Evolutionary conservation across 2,888 invertebrate species (phyloP), one percentile per base, ranked within the genome.

Genomic region (Masnerella sp.): DNA sequence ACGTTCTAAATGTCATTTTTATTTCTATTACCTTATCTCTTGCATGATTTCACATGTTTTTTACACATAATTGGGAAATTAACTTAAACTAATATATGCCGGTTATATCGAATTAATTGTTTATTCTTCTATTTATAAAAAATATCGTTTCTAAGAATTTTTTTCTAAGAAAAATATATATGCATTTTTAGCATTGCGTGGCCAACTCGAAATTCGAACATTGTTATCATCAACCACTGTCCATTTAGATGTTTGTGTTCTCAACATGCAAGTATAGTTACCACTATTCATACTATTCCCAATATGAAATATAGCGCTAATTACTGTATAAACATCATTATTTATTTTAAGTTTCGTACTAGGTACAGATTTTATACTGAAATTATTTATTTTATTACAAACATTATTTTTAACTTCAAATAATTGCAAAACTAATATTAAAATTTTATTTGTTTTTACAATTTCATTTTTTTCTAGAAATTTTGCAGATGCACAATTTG

Each of bases 351-450:
- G 2, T 2, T 28, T 22, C 1, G 47, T n/a, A 32, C 11, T 32
- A 17, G 47, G 32, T 17, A 32, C 12, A 8, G 32, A 30, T 22
- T 47, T 47, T 17, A 47, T 47, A 5, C 17, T 47, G 4, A 25
- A 15, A 25, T 45, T 45, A 8, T 8, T 18, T 17, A 49, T 47
- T 28, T 47, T 47, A 4, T 15, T 17, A 7, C 2, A 11, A 18
- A 2, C 20, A 32, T 49, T 51, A 22, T 51, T 11, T 36, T 51
- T 51, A 14, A 22, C 11, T 51, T 51, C 22, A 28, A 45, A 34
- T 14, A 51, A 22, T 20, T 36, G 20, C 2, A 45, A 18, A 9
- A 32, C 47, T 22, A 51, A 17, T 20, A 51, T 51, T 22, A 36
- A 32, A 20, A 36, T 36, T 2, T 22, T 18, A 28, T 9, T 28